Base-by-base conservation (phyloP, 2,797 vertebrate species). In the Ptychadena robeensis region DNA sequence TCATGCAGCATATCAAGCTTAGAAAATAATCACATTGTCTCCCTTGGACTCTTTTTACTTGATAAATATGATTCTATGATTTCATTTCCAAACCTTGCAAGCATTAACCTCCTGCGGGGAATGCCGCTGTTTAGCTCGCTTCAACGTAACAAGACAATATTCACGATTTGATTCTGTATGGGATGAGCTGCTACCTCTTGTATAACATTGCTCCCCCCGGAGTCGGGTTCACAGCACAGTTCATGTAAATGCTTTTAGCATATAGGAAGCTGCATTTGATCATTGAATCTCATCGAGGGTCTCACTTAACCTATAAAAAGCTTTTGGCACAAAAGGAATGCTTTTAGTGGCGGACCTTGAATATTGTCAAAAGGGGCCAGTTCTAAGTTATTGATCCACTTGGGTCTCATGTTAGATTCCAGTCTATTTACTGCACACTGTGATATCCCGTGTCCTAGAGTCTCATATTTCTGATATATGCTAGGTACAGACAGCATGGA, bases 341-440 rank as follows among this genome's bases (percentile, higher is more conserved):
- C 37, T 85, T 80, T 85, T 71, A 85, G 57, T 73, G 66, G 40
- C 8, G 74, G 67, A 30, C 71, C 75, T 64, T 80, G 64, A 74
- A 61, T 76, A 78, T 81, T 80, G 63, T 69, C 69, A 48, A 11
- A 75, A 57, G 22, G 72, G 59, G n/a, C 38, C 53, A 61, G 28
- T 68, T 74, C 30, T 80, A 67, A 80, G 80, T 80, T 69, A 80
- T 83, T 78, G 35, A 84, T 66, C 22, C 32, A 28, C 59, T 70
- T 61, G 44, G 15, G 61, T 70, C 37, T 15, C 44, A 31, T 73
- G 35, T 65, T 67, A 73, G 64, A 75, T 70, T 28, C 32, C 22
- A 2, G 30, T 64, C 31, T 63, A 25, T 76, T 79, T 64, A 40
- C 31, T 0, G 57, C 4, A 25, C 25, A 25, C 27, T 61, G 57